Evolutionary conservation across 2,888 invertebrate species (phyloP).

Genomic region (Melanophora roralis): DNA sequence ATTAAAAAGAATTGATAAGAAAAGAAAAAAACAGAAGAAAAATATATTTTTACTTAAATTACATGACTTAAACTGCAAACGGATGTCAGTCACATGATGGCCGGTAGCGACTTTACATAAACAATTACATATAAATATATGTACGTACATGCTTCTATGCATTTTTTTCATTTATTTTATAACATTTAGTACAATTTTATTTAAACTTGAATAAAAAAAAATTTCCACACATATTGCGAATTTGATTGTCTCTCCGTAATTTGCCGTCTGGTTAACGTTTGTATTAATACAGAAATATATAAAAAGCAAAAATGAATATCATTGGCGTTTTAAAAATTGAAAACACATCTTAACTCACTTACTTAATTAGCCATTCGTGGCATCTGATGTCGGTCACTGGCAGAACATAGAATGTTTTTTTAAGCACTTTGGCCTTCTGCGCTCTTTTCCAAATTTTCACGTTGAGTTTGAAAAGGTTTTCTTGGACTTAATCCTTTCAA

Average conservation of each 20-base stretch:
- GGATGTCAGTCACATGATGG: conserved; percentile 29
- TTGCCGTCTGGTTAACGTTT: neutral
- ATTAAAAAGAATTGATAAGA: conserved; percentile 10
- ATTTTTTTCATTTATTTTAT: no score
- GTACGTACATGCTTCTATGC: neutral
- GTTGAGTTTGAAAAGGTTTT: no score
- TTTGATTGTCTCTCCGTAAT: neutral
- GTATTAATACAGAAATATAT: no score
- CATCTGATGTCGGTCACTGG: no score
- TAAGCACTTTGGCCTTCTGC: no score
- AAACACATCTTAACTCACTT: no score
- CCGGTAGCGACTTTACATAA: conserved; percentile 29
- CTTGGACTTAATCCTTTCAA: no score
- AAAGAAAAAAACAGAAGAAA: neutral
- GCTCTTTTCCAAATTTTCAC: no score
- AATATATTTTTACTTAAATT: conserved; percentile 2
- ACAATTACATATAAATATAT: neutral
- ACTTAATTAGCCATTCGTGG: no score
- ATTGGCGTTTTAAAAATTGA: no score
- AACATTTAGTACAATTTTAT: neutral
- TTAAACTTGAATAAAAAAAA: neutral
- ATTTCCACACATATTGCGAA: neutral
- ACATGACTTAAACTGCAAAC: conserved; percentile 33
- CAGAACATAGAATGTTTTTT: no score
- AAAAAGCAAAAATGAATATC: no score